These are phyloP conservation scores for Hydrolagus colliei DNA, from an alignment of 2,797 vertebrate species.

Conservation along the genomic window DNA sequence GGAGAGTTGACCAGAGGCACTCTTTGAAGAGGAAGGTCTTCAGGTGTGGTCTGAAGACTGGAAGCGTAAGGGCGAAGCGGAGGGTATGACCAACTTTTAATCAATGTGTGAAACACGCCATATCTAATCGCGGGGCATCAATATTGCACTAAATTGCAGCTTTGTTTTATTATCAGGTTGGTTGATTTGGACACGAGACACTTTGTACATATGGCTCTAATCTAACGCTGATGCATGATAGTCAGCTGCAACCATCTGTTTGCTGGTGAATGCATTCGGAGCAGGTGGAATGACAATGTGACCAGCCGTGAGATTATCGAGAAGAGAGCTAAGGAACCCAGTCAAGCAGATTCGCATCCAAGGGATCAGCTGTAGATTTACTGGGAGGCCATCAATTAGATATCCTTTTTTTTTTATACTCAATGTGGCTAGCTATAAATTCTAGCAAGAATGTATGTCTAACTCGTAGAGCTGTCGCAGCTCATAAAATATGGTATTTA, in stretches of 20 bases:
- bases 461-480: neutral
- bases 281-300: neutral
- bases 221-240: neutral
- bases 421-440: neutral
- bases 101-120: neutral
- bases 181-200: neutral
- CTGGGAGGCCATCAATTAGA: neutral
- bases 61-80: neutral
- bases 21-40: neutral
- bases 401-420: neutral
- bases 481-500: neutral
- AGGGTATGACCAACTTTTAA: neutral
- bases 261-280: neutral
- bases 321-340: neutral
- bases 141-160: too few species aligned
- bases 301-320: neutral
- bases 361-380: neutral
- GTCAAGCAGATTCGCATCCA: neutral
- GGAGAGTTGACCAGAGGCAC: too few species aligned
- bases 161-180: neutral
- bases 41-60: neutral
- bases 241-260: neutral
- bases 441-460: neutral
- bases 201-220: neutral
- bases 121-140: too few species aligned